Percentiles rank a stretch among this genome's conserved stretches.
These are phyloP conservation scores for Phoxinus phoxinus DNA, from an alignment of 2,113 vertebrate species.

Conservation along the genomic window DNA sequence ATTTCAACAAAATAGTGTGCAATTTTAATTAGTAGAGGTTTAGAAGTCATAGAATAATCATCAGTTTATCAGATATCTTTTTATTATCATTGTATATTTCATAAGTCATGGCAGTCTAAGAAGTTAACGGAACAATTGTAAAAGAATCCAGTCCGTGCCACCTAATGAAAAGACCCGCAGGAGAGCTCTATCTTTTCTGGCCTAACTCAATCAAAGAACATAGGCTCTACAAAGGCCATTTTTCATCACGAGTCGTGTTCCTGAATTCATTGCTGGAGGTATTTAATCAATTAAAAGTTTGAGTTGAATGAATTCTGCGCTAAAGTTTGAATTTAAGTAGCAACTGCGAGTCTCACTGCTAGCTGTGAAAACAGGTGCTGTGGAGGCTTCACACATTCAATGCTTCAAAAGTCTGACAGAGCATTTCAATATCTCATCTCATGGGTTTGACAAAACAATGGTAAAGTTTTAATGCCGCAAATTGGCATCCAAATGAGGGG, in stretches of 20 bases:
- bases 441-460: neutral
- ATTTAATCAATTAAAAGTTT: slow-evolving; percentile 32
- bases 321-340: neutral
- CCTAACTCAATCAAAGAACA: neutral
- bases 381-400: neutral
- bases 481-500: neutral
- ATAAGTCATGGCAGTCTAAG: neutral
- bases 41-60: neutral
- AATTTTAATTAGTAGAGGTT: neutral
- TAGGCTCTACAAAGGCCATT: slow-evolving; percentile 5
- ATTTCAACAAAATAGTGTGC: neutral
- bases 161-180: slow-evolving; percentile 8
- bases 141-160: neutral
- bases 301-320: slow-evolving; percentile 21
- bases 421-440: neutral
- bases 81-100: neutral
- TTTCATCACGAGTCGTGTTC: neutral
- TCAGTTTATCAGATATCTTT: neutral
- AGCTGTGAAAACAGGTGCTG: slow-evolving; percentile 13
- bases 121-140: neutral
- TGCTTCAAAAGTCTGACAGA: neutral
- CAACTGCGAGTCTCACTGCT: neutral
- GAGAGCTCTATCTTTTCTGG: neutral
- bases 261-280: neutral
- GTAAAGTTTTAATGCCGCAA: neutral